Evolutionary conservation across 1,140 invertebrate species (phyloP).

Genomic region (Adoxophyes honmai): DNA sequence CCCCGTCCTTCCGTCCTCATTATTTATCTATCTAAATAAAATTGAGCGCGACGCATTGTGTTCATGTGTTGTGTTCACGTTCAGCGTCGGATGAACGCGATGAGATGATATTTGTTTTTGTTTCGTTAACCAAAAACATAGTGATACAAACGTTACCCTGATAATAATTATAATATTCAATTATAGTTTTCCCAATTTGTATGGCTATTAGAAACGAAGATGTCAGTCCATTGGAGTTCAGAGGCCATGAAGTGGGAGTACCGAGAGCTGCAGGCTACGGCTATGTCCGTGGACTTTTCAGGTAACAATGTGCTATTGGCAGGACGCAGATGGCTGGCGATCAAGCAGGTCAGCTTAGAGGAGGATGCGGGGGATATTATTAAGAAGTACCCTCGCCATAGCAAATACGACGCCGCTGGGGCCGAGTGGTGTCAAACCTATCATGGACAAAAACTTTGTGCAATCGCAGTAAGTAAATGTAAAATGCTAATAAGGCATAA

Average conservation of each 20-base stretch:
- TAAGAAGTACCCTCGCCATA: constrained; percentile 89
- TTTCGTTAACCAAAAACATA: no score
- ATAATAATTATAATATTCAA: no score
- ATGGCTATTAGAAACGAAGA: constrained; percentile 24
- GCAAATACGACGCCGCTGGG: constrained; percentile 95
- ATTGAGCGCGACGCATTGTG: no score
- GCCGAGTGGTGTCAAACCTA: constrained; percentile 94
- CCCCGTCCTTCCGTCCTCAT: no score
- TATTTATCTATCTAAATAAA: no score
- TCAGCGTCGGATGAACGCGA: no score
- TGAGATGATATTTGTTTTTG: no score
- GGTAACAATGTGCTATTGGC: constrained; percentile 91
- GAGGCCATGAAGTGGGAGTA: constrained; percentile 75
- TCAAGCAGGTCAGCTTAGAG: constrained; percentile 85
- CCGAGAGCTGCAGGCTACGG: constrained; percentile 87
- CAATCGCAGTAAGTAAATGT: constrained; percentile 87
- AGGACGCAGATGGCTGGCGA: constrained; percentile 88
- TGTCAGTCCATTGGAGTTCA: constrained; percentile 74
- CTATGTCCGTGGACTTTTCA: constrained; percentile 92
- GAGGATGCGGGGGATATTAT: constrained; percentile 85
- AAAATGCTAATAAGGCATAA: no score
- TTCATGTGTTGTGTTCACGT: no score
- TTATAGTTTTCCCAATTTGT: no score
- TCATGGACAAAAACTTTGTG: constrained; percentile 88
- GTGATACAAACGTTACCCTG: no score